Percentiles rank a stretch among this genome's conserved stretches.
Evolutionary conservation across 2,888 invertebrate genomes (phyloP).

Genomic region (Phaedon cochleariae): DNA sequence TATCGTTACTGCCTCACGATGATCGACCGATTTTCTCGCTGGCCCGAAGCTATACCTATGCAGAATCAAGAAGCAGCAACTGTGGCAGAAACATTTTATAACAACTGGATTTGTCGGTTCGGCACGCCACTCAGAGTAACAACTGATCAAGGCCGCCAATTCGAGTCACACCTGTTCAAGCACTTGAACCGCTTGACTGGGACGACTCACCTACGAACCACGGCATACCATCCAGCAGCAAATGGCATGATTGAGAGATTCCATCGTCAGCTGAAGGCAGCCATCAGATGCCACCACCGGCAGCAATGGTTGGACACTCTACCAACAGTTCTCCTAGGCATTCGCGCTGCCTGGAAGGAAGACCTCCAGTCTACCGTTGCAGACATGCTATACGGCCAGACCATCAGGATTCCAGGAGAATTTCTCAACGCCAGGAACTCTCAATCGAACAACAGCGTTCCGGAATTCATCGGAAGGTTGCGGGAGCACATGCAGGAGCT

Average conservation of each 20-base stretch:
- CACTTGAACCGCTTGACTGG: no score
- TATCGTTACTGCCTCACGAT: slow-evolving; percentile 1
- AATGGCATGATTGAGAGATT: slow-evolving; percentile 10
- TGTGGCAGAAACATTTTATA: no score
- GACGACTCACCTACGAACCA: neutral
- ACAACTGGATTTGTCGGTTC: no score
- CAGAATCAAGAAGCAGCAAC: no score
- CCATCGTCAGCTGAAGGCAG: slow-evolving; percentile 11
- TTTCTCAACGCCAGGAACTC: no score
- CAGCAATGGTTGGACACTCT: neutral
- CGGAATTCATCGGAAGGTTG: no score
- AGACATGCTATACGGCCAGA: slow-evolving; percentile 6
- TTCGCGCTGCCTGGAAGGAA: neutral
- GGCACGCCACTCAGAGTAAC: no score
- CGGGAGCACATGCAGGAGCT: neutral
- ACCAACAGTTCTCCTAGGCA: neutral
- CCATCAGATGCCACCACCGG: neutral
- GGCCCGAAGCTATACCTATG: no score
- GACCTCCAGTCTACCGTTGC: slow-evolving; percentile 2
- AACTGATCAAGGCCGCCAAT: slow-evolving; percentile 51
- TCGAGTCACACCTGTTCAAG: slow-evolving; percentile 46
- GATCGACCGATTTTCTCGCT: no score
- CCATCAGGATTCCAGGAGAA: no score
- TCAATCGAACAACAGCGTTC: no score
- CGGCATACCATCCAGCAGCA: slow-evolving; percentile 5